Conservation (phyloP, 1,140 invertebrate species). For the Bombus pascuorum region DNA sequence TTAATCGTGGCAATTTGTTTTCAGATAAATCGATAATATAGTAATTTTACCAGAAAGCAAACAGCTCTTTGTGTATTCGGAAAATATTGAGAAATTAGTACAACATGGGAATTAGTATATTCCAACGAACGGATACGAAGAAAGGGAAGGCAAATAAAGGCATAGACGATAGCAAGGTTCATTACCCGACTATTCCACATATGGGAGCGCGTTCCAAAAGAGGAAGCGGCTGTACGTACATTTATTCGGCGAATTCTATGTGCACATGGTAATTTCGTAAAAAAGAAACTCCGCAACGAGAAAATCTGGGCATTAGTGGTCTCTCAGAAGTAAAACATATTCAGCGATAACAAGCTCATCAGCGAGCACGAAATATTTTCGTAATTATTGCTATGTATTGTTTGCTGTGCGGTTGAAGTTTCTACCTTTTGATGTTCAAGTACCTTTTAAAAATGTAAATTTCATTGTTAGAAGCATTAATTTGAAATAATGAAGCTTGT, state of each 20-base stretch:
- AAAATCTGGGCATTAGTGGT: not conserved
- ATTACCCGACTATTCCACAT: not conserved
- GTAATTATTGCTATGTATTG: not conserved
- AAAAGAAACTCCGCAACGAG: not conserved
- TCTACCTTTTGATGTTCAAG: not conserved
- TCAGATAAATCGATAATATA: no score
- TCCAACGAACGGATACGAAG: not conserved
- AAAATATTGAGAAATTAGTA: not conserved
- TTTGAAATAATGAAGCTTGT: not conserved
- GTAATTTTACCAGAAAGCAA: no score
- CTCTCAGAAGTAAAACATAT: slow-evolving; percentile 24
- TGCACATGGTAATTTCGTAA: slow-evolving; percentile 6
- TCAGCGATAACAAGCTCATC: slow-evolving; percentile 36
- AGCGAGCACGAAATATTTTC: not conserved
- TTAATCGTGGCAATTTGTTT: no score
- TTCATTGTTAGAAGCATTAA: no score
- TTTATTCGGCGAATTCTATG: slow-evolving; percentile 29
- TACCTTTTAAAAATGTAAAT: not conserved
- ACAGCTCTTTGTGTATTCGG: no score
- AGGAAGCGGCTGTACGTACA: no score
- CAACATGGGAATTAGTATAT: not conserved
- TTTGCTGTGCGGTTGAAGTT: not conserved
- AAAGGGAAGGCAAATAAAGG: not conserved
- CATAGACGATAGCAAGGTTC: not conserved
- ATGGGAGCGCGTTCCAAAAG: not conserved